These are phyloP conservation scores for Ceratotherium simum DNA, from an alignment of 2,113 vertebrate species.

Conservation along the genomic window DNA sequence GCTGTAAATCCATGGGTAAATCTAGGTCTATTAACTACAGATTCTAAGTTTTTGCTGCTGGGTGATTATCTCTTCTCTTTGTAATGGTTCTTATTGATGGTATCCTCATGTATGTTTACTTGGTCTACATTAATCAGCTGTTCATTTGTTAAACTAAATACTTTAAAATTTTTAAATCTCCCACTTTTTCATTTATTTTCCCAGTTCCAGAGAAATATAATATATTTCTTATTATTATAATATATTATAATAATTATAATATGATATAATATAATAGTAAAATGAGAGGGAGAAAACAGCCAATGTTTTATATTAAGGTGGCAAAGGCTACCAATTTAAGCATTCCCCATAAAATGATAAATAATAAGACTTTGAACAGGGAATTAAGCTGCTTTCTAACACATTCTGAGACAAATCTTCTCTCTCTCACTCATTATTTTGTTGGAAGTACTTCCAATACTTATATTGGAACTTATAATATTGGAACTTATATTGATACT, in stretches of 20 bases:
- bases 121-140: background rate
- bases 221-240: too few relatives aligned
- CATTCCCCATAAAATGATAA: background rate
- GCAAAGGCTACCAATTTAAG: background rate
- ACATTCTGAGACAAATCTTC: background rate
- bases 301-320: background rate
- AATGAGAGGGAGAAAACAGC: background rate
- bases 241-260: background rate
- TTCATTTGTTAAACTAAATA: background rate
- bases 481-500: too few relatives aligned
- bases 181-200: background rate
- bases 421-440: background rate
- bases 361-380: background rate
- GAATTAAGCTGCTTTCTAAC: background rate
- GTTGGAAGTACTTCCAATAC: background rate
- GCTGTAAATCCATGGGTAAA: background rate
- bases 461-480: too few relatives aligned
- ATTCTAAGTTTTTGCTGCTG: background rate
- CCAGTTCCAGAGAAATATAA: background rate
- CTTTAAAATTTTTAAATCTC: conserved; percentile 15
- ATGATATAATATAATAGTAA: background rate
- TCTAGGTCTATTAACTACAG: background rate
- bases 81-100: background rate
- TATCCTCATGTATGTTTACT: background rate
- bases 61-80: background rate